These are phyloP conservation scores for Muscina levida DNA, from an alignment of 2,888 invertebrate species.

Conservation along the genomic window DNA sequence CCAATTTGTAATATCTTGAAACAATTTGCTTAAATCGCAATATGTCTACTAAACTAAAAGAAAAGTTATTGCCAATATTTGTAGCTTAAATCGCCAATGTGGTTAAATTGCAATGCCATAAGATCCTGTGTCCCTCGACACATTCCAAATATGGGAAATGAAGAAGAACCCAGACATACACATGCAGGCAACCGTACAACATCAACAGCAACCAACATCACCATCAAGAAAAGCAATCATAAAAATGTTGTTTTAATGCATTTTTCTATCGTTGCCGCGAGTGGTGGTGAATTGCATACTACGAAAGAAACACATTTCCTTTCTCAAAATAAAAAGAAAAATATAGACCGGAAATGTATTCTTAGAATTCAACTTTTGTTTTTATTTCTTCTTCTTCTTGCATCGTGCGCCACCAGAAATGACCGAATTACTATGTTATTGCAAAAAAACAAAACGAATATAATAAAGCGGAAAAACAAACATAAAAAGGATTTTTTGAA, in stretches of 20 bases:
- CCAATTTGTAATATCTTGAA: too few relatives aligned
- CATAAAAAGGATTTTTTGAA: slow-evolving; percentile 8
- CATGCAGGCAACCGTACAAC: background rate
- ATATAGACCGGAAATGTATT: slow-evolving; percentile 57
- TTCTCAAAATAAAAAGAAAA: too few relatives aligned
- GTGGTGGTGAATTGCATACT: slow-evolving; percentile 26
- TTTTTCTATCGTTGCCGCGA: slow-evolving; percentile 14
- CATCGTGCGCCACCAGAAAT: too few relatives aligned
- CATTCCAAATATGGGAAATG: too few relatives aligned
- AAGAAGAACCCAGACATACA: background rate
- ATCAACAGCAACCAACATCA: slow-evolving; percentile 4
- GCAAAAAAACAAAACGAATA: slow-evolving; percentile 12
- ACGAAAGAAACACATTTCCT: slow-evolving; percentile 60
- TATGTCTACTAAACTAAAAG: too few relatives aligned
- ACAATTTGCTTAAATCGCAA: too few relatives aligned
- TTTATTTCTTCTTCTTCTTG: too few relatives aligned
- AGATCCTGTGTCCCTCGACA: too few relatives aligned
- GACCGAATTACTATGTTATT: slow-evolving; percentile 1
- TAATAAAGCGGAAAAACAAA: slow-evolving; percentile 10
- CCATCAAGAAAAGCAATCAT: background rate
- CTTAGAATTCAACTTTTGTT: background rate
- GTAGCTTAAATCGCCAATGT: too few relatives aligned
- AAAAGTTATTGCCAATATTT: too few relatives aligned
- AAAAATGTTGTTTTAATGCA: slow-evolving; percentile 20
- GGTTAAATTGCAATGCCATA: too few relatives aligned